Conservation (phyloP, 2,888 invertebrate species). For the Subacronicta megacephala region DNA sequence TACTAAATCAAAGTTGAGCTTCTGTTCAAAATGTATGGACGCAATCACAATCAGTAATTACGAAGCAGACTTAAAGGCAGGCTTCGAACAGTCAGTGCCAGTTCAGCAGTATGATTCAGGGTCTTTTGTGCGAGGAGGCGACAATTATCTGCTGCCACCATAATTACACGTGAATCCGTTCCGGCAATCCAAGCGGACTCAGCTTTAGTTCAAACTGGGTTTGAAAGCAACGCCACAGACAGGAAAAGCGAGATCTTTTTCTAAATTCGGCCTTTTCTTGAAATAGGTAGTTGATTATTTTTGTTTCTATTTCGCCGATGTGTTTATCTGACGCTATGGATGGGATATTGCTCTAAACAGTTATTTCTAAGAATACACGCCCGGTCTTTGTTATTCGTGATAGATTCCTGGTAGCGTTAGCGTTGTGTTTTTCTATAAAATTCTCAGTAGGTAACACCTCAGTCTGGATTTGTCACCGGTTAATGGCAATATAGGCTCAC, state of each 20-base stretch:
- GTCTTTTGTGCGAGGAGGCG: conserved; percentile 52
- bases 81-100: conserved; percentile 43
- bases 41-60: conserved; percentile 48
- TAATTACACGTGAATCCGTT: conserved; percentile 59
- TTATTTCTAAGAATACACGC: conserved; percentile 16
- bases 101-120: conserved; percentile 53
- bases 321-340: conserved; percentile 14
- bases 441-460: too few species aligned
- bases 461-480: too few species aligned
- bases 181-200: conserved; percentile 49
- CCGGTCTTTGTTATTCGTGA: neutral
- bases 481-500: too few species aligned
- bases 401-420: neutral
- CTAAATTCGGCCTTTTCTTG: conserved; percentile 13
- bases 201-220: conserved; percentile 36
- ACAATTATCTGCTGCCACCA: conserved; percentile 59
- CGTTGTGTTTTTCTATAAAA: neutral
- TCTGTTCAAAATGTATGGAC: conserved; percentile 16
- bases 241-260: conserved; percentile 35
- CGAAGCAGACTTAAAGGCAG: conserved; percentile 47
- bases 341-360: conserved; percentile 14
- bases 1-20: neutral
- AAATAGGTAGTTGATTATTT: conserved; percentile 29
- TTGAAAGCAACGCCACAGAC: conserved; percentile 28
- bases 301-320: conserved; percentile 28